phyloP scores from a whole-genome alignment of 92 coral and sea anemone species.

The Porites divaricata region DNA sequence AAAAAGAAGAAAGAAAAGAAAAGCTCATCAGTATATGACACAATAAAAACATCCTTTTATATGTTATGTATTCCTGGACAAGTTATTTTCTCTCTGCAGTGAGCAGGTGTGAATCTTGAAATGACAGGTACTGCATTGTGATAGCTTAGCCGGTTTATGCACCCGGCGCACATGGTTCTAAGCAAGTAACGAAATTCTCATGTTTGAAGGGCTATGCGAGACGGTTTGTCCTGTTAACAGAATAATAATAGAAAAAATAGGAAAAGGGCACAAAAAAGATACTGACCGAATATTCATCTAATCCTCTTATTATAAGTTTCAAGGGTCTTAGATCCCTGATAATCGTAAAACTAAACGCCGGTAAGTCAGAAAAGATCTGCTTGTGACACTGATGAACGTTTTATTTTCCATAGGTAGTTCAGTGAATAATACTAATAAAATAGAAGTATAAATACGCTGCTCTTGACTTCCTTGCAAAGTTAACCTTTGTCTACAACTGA shows the following conservation, averaged over 20 bases:
- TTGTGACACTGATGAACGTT: too few relatives aligned
- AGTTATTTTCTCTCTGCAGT: neutral
- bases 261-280: too few relatives aligned
- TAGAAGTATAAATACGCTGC: neutral
- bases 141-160: neutral
- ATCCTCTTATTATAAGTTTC: too few relatives aligned
- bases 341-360: too few relatives aligned
- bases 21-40: neutral
- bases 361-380: too few relatives aligned
- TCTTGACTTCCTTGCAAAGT: neutral
- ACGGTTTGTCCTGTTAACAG: too few relatives aligned
- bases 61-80: conserved; percentile 3
- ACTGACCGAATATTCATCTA: too few relatives aligned
- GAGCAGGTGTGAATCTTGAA: conserved; percentile 40
- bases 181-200: neutral
- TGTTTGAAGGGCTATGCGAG: neutral
- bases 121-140: conserved; percentile 29
- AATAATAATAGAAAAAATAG: too few relatives aligned
- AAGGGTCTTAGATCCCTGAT: too few relatives aligned
- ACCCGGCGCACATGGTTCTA: conserved; percentile 19
- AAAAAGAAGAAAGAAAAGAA: too few relatives aligned
- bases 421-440: too few relatives aligned
- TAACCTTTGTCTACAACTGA: neutral
- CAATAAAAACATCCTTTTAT: neutral
- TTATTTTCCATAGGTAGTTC: too few relatives aligned